phyloP scores from a whole-genome alignment of 2,113 vertebrate species.

The Danio rerio region DNA sequence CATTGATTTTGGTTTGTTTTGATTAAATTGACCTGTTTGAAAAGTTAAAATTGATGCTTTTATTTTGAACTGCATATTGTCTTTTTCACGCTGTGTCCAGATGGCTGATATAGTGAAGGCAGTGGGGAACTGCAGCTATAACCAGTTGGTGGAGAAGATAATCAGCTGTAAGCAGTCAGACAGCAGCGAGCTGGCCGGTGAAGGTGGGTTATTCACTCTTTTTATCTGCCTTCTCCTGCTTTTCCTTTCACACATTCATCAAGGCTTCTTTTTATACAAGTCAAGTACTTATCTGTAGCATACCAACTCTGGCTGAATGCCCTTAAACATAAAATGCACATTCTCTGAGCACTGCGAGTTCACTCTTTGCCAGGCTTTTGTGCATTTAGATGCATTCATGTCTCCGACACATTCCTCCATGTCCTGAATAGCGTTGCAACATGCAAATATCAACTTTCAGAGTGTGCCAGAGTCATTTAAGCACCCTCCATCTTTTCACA shows the following conservation, averaged over 20 bases:
- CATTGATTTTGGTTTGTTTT: no score
- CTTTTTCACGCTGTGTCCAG: constrained; percentile 70
- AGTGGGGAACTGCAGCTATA: constrained; percentile 98
- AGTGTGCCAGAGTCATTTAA: not conserved
- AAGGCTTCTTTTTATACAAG: not conserved
- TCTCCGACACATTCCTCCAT: not conserved
- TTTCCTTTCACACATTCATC: not conserved
- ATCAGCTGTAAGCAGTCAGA: constrained; percentile 98
- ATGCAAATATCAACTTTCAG: constrained; percentile 31
- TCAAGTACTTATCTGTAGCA: not conserved
- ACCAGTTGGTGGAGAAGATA: constrained; percentile 98
- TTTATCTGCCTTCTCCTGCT: constrained; percentile 10
- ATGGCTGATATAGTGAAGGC: constrained; percentile 94
- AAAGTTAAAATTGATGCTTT: not conserved
- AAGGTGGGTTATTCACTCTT: constrained; percentile 82
- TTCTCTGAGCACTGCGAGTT: not conserved
- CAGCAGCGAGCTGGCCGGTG: constrained; percentile 91
- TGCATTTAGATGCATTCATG: not conserved
- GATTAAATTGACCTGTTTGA: not conserved
- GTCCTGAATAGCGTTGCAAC: constrained; percentile 23
- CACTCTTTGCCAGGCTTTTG: not conserved
- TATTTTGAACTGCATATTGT: not conserved
- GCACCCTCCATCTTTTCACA: not conserved
- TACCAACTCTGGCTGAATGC: not conserved
- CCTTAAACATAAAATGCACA: no score